Evolutionary conservation across 1,140 invertebrate species (phyloP), one percentile per base, ranked within the genome.

Genomic region (Chrysoperla carnea): DNA sequence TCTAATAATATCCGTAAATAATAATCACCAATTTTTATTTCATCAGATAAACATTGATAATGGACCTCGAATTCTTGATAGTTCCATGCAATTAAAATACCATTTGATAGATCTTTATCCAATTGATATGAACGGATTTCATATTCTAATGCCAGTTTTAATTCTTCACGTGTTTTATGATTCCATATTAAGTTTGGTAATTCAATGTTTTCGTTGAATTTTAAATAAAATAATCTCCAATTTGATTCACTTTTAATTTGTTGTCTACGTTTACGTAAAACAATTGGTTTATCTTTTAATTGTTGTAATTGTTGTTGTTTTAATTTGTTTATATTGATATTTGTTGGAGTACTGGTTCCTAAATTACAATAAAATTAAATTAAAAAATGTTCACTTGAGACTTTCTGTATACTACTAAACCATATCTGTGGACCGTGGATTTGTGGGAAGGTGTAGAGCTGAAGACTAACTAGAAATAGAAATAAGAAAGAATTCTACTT

Each of bases 161-260:
- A 63, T 61, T 99, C 95, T 66, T 98, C 93, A 40, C 95, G 69
- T 2, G 94, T 98, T 78, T 92, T 94, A 55, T 93, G 91, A 68
- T 99, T 99, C 95, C 95, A 99, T 52, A 99, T 95, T 6, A 99
- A 70, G 68, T 99, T 95, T 6, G 95, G 88, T 58, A 93, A 70
- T 27, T 87, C 78, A 62, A 99, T 94, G 68, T 99, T 92, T 58
- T 81, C 75, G 57, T 78, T 78, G 64, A 99, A 99, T 60, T 92
- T 84, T 57, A 92, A 92, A 61, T 94, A 98, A 67, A 99, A 95
- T 40, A 93, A 67, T 23, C 75, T 71, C 83, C 90, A 91, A 69
- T 99, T 99, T 7, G 83, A 81, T 52, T 84, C 82, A 35, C 81
- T 78, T 64, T 96, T 96, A 37, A 98, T 79, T 48, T 87, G 68